A percentile compares a stretch with the other conserved stretches of the same genome.
These are phyloP conservation scores for Tiaroga cobitis DNA, from an alignment of 2,797 vertebrate genomes.

Conservation along the genomic window DNA sequence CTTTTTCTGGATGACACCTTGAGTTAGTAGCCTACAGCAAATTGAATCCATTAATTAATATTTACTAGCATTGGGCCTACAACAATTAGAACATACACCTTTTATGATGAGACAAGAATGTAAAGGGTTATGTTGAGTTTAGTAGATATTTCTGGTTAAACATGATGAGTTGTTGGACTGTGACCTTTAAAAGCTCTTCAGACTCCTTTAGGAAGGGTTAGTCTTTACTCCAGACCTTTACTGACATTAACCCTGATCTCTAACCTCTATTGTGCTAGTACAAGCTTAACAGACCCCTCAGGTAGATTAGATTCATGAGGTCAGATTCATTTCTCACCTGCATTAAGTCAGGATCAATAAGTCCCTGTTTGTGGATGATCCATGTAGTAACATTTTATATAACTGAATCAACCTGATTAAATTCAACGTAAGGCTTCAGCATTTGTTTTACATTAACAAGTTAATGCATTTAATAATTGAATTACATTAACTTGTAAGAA, in stretches of 20 bases:
- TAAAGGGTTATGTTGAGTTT: background rate
- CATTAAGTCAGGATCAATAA: constrained; percentile 17
- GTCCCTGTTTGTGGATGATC: background rate
- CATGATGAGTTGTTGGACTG: background rate
- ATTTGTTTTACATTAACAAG: constrained; percentile 12
- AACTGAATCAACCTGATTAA: background rate
- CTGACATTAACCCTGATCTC: constrained; percentile 19
- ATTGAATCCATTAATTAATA: background rate
- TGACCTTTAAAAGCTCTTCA: background rate
- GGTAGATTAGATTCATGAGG: constrained; percentile 29
- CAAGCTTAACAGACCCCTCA: constrained; percentile 33
- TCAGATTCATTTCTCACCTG: constrained; percentile 49
- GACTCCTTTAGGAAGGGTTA: background rate
- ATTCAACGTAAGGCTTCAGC: background rate
- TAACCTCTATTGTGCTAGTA: constrained; percentile 33
- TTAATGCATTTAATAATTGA: background rate
- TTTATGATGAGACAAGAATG: background rate
- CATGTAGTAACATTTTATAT: background rate
- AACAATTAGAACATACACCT: background rate
- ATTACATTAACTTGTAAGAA: background rate
- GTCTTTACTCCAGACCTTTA: background rate
- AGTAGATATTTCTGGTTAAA: background rate
- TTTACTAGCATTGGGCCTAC: background rate
- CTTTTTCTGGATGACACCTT: background rate
- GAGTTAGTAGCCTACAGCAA: background rate